Evolutionary conservation across 2,113 vertebrate genomes (phyloP).

Genomic region (Rattus rattus): DNA sequence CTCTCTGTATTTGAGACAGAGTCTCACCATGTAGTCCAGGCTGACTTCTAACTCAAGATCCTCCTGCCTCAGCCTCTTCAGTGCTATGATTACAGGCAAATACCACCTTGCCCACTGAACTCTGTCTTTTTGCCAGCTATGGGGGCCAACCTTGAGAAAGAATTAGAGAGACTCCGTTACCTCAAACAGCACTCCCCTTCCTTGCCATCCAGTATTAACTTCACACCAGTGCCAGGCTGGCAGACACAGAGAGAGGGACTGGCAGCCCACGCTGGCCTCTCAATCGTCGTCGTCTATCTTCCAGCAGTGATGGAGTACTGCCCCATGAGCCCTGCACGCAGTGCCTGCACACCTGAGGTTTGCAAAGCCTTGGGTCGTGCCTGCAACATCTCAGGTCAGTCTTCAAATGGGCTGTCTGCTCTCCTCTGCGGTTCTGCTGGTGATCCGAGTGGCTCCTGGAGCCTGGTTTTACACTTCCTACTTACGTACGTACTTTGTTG

Average conservation of each 20-base stretch:
- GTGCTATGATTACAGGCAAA: neutral
- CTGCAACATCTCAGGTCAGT: neutral
- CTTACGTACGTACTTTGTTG: neutral
- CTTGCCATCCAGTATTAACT: neutral
- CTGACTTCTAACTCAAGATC: neutral
- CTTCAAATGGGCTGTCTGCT: neutral
- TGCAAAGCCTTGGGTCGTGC: no score
- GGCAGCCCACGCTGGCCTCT: neutral
- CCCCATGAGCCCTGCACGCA: no score
- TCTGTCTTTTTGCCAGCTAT: neutral
- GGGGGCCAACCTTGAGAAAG: neutral
- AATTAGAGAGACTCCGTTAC: neutral
- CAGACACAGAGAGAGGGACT: neutral
- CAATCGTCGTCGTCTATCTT: neutral
- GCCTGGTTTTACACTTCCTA: neutral
- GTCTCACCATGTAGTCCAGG: neutral
- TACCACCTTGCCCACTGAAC: neutral
- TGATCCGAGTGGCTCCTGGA: neutral
- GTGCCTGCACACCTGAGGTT: no score
- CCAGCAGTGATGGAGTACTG: fast-evolving
- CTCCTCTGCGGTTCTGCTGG: neutral
- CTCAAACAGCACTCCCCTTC: neutral
- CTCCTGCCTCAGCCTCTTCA: neutral
- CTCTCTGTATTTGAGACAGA: neutral
- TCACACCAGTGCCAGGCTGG: neutral